phyloP scores from a whole-genome alignment of 1,140 invertebrate species.

The Drosophila nigromelanica region DNA sequence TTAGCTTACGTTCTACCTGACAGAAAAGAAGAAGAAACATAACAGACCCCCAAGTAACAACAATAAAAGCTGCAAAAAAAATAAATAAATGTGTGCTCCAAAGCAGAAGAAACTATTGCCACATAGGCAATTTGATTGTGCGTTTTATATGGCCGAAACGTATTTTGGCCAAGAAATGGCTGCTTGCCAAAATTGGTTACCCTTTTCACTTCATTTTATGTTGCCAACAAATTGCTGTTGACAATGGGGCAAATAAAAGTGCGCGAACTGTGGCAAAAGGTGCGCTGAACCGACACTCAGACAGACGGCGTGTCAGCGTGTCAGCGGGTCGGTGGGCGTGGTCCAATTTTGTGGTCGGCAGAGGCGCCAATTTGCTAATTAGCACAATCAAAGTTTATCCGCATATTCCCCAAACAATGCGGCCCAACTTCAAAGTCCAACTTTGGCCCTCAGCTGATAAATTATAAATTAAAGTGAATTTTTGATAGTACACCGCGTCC shows the following conservation, averaged over 20 bases:
- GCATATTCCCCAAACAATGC: conserved; percentile 44
- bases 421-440: conserved; percentile 41
- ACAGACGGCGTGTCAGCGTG: not conserved
- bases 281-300: not conserved
- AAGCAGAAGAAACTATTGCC: conserved; percentile 64
- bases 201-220: conserved; percentile 74
- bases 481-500: conserved; percentile 43
- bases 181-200: conserved; percentile 68
- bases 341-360: conserved; percentile 11
- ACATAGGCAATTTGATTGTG: conserved; percentile 73
- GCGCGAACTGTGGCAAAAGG: not conserved
- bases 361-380: conserved; percentile 70
- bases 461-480: conserved; percentile 81
- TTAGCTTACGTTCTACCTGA: conserved; percentile 70
- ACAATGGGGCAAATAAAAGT: conserved; percentile 14
- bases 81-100: conserved; percentile 19
- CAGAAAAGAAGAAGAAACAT: conserved; percentile 28
- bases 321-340: too few species aligned
- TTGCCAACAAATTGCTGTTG: conserved; percentile 48
- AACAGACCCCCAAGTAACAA: conserved; percentile 58
- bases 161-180: conserved; percentile 4
- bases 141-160: conserved; percentile 52
- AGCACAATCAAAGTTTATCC: conserved; percentile 71
- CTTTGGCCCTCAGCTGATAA: conserved; percentile 55
- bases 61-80: conserved; percentile 57